Evolutionary conservation across 2,797 vertebrate species (phyloP), one percentile per base, ranked within the genome.

Genomic region (Hylomyscus alleni): DNA sequence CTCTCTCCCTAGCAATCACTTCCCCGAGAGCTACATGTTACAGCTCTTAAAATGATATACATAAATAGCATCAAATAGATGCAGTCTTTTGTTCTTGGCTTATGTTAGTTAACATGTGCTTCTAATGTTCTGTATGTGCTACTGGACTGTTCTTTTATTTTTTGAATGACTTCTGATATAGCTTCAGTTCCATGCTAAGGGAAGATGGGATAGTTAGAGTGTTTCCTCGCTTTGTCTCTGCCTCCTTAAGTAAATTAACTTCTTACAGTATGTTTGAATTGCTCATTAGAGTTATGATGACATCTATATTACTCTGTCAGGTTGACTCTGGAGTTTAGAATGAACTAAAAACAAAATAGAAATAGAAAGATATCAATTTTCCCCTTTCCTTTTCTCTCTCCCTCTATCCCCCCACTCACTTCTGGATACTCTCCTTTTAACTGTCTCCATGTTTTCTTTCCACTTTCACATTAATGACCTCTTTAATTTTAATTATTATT

Each of bases 41-140:
- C 3, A 6, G 73, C 67, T 81, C 80, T 84, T 90, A 90, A 52
- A 83, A 73, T 91, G 76, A 56, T 69, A 50, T 56, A 1, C 75
- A 15, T 69, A 91, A 87, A 65, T 78, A 62, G n/a, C 65, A 91
- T 65, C n/a, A 89, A 52, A 34, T 20, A 69, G 56, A 85, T 37
- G 10, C 44, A 58, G 34, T 44, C 37, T 75, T 91, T 80, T 94
- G 34, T 88, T 92, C 24, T 22, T 76, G 65, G 13, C 20, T 80
- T 93, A 15, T 37, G 69, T 94, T 73, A 84, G 69, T 84, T 95
- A 96, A 37, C 44, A 80, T 29, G 52, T 84, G 40, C 76, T 73
- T 95, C 89, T 89, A 29, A 81, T 82, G 14, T 84, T 86, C 34
- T 54, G 2, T 26, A 73, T 84, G 22, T 82, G 14, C 92, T 22